Conservation (phyloP, 2,113 vertebrate species). For the Sander lucioperca region DNA sequence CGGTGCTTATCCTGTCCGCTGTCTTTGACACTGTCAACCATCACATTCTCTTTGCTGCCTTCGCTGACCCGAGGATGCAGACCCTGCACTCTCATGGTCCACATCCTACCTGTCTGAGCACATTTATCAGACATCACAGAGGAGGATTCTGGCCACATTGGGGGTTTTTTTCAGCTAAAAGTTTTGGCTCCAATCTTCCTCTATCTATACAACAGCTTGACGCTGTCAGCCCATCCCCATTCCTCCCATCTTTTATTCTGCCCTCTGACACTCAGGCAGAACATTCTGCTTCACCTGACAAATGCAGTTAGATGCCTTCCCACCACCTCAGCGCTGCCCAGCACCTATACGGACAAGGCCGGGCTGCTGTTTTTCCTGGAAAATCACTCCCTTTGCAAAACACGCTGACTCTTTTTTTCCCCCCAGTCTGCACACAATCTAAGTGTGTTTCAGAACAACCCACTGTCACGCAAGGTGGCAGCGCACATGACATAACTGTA, state of each 20-base stretch:
- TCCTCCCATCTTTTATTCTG: conserved; percentile 35
- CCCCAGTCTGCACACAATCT: too few species aligned
- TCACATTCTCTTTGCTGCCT: conserved; percentile 7
- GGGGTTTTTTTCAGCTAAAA: not conserved
- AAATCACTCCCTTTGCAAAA: conserved; percentile 33
- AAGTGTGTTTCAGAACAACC: too few species aligned
- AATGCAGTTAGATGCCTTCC: conserved; percentile 21
- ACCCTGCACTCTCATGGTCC: not conserved
- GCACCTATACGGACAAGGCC: not conserved
- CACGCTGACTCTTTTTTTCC: too few species aligned
- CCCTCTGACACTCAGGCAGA: conserved; percentile 41
- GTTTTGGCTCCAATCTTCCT: conserved; percentile 6
- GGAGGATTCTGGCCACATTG: conserved; percentile 16
- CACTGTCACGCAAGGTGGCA: conserved; percentile 24
- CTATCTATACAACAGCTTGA: conserved; percentile 27
- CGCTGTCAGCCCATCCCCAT: conserved; percentile 34
- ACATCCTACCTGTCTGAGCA: conserved; percentile 9
- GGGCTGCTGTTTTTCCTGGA: conserved; percentile 11
- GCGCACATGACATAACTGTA: conserved; percentile 33
- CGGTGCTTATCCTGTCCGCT: conserved; percentile 15
- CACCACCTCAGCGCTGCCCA: not conserved
- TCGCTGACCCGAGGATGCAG: conserved; percentile 2
- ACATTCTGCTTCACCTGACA: conserved; percentile 45
- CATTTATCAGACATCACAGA: conserved; percentile 6
- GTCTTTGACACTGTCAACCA: conserved; percentile 1